phyloP scores from a whole-genome alignment of 2,797 vertebrate species.

The Artibeus jamaicensis region DNA sequence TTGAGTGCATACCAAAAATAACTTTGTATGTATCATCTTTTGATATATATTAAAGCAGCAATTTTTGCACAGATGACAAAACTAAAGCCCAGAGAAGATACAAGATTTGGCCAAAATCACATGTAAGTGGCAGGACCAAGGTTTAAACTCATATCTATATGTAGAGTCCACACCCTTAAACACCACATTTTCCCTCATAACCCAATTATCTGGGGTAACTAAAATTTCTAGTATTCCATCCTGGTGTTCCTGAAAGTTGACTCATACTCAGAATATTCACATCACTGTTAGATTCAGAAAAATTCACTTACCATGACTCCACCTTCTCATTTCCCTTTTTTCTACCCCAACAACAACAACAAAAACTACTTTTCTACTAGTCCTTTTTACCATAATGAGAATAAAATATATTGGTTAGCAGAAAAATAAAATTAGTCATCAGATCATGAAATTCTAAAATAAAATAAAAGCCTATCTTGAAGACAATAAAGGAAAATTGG shows the following conservation, averaged over 20 bases:
- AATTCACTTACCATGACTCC: neutral
- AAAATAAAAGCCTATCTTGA: constrained; percentile 5
- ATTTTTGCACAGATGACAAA: constrained; percentile 44
- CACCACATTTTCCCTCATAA: neutral
- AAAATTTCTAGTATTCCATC: neutral
- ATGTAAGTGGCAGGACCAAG: neutral
- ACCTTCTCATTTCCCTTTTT: neutral
- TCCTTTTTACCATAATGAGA: neutral
- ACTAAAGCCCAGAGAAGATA: constrained; percentile 12
- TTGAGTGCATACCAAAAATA: neutral
- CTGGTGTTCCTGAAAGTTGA: neutral
- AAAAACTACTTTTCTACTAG: neutral
- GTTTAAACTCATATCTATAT: constrained; percentile 2
- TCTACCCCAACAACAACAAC: neutral
- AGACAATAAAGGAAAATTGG: constrained; percentile 8
- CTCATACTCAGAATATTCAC: neutral
- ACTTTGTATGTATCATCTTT: neutral
- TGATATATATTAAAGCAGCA: constrained; percentile 25
- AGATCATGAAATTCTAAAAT: neutral
- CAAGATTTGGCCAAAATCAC: neutral
- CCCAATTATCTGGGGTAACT: constrained; percentile 1
- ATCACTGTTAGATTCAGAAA: neutral
- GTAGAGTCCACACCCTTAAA: neutral
- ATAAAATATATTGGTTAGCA: neutral
- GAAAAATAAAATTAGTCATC: neutral